Conservation (phyloP, 2,797 vertebrate species). For the Champsocephalus esox region DNA sequence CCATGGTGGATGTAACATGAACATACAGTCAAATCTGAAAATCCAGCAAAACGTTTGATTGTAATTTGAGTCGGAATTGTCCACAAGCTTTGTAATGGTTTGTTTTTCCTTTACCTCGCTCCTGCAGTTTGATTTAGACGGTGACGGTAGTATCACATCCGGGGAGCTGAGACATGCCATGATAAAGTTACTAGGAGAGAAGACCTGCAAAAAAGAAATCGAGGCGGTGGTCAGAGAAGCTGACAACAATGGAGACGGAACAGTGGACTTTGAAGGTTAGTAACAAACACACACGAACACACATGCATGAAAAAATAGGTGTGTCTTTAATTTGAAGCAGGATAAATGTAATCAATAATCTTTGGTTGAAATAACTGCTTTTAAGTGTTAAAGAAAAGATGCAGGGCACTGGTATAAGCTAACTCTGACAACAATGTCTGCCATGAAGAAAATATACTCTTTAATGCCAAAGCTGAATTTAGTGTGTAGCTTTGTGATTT, state of each 20-base stretch:
- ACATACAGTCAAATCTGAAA: not conserved
- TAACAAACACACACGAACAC: not conserved
- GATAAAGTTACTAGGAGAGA: constrained; percentile 91
- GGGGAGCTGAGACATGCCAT: constrained; percentile 92
- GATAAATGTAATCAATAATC: not conserved
- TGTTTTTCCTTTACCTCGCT: not conserved
- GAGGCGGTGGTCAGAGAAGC: constrained; percentile 93
- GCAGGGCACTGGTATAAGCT: not conserved
- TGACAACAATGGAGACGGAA: constrained; percentile 94
- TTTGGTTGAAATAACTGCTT: not conserved
- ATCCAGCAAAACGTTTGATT: not conserved
- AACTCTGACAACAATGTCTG: not conserved
- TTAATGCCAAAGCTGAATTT: not conserved
- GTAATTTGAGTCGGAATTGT: not conserved
- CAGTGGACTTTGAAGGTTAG: constrained; percentile 97
- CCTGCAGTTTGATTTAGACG: constrained; percentile 92
- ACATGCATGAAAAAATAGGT: not conserved
- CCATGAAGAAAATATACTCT: not conserved
- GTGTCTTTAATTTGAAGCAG: not conserved
- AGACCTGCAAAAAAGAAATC: constrained; percentile 90
- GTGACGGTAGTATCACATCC: constrained; percentile 93
- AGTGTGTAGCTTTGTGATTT: not conserved
- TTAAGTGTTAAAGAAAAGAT: not conserved
- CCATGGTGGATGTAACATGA: constrained; percentile 30
- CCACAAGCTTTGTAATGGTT: not conserved